These are phyloP conservation scores for Athripsodes cinereus DNA, from an alignment of 2,888 invertebrate species.

Conservation along the genomic window DNA sequence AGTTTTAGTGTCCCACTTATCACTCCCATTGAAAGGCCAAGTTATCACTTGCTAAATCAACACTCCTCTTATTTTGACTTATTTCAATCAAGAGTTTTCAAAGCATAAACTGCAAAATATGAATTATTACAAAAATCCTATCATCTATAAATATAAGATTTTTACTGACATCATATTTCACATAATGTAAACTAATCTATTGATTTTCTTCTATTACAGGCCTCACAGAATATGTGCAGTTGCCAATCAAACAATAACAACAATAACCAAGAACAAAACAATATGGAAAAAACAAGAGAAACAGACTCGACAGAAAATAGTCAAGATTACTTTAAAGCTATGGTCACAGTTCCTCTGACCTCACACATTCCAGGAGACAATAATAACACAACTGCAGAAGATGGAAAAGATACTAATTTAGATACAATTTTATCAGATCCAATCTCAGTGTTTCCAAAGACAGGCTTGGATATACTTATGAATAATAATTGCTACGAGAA, in stretches of 20 bases:
- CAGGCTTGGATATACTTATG: conserved; percentile 24
- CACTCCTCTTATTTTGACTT: too few species aligned
- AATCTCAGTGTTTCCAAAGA: conserved; percentile 26
- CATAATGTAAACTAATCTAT: too few species aligned
- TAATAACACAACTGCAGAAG: conserved; percentile 1
- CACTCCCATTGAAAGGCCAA: too few species aligned
- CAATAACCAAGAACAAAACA: conserved; percentile 1
- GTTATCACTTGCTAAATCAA: too few species aligned
- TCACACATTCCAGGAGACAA: conserved; percentile 6
- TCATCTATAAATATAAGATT: too few species aligned
- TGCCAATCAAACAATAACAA: conserved; percentile 14
- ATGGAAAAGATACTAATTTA: background rate
- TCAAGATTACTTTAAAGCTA: conserved; percentile 22
- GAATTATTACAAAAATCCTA: too few species aligned
- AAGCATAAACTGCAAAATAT: too few species aligned
- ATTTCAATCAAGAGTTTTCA: too few species aligned
- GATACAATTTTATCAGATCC: conserved; percentile 19
- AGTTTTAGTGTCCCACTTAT: too few species aligned
- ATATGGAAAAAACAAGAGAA: conserved; percentile 1
- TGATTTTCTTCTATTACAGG: conserved; percentile 9
- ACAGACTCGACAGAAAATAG: background rate
- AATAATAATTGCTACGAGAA: conserved; percentile 33
- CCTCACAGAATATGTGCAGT: conserved; percentile 7
- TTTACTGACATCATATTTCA: too few species aligned
- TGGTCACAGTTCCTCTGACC: conserved; percentile 23